Evolutionary conservation across 2,113 vertebrate genomes (phyloP), one percentile per base, ranked within the genome.

Genomic region (Carlito syrichta): DNA sequence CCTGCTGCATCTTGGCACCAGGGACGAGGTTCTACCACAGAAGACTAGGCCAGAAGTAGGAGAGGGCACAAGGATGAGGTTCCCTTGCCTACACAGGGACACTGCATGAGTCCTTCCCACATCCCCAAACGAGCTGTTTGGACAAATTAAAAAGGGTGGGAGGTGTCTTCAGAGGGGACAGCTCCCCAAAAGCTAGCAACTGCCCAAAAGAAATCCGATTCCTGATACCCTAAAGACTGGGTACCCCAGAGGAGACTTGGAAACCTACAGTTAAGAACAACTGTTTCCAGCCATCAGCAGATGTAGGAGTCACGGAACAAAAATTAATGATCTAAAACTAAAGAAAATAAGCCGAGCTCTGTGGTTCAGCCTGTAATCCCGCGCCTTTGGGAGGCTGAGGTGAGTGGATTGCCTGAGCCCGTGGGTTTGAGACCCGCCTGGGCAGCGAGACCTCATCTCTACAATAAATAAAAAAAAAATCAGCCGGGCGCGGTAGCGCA

Each of bases 51-150:
- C 69, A 60, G 40, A 43, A 50, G 10, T 25, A 69, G 27, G 8
- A 23, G 19, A 40, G 7, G 8, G 9, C 19, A 16, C 14, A 6
- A 4, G 43, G 22, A 60, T 56, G 13, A 88, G 10, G 35, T 4
- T 19, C 14, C 10, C 52, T 82, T 82, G 32, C 8, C 54, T 25
- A 8, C 0, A 10, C 38, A 1, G 0, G 2, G 8, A 68, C 1
- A 2, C 22, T 19, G 8, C 4, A 2, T 52, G 16, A 58, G 38
- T 60, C 38, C 45, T 92, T 50, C 63, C n/a, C 23, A 43, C 23
- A 17, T 43, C 23, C 19, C 17, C 4, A 11, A 45, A n/a, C 9
- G 43, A 25, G 6, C 32, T 9, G 12, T 32, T 27, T 1, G 11
- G 40, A 56, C 6, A 10, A 43, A 25, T 14, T 20, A 50, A 89